phyloP scores from a whole-genome alignment of 2,113 vertebrate species.

The Hyaena hyaena region DNA sequence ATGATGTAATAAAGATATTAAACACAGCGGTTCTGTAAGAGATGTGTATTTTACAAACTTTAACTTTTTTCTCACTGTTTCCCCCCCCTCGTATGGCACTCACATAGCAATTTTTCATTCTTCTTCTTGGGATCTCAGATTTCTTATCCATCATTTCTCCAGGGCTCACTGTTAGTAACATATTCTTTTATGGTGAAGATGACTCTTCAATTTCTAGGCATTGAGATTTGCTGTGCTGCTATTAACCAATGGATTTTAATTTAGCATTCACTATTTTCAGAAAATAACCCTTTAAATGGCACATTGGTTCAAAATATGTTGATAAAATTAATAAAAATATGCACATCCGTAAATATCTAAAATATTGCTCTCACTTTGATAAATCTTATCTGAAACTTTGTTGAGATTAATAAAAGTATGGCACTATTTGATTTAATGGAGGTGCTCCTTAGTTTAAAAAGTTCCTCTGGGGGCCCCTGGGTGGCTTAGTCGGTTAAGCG shows the following conservation, averaged over 20 bases:
- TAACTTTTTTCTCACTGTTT: neutral
- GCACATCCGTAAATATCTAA: neutral
- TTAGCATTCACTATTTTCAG: neutral
- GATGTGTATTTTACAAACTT: neutral
- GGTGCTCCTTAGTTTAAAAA: neutral
- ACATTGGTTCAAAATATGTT: slow-evolving; percentile 19
- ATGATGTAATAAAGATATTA: neutral
- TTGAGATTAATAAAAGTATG: neutral
- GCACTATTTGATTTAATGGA: neutral
- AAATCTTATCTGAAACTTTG: neutral
- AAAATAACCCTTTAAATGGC: slow-evolving; percentile 13
- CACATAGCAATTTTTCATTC: neutral
- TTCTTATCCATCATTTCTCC: neutral
- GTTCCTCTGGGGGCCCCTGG: neutral
- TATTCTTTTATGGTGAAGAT: neutral
- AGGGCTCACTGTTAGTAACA: neutral
- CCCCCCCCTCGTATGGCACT: neutral
- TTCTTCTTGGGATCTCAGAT: neutral
- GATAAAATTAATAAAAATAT: neutral
- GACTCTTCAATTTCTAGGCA: neutral
- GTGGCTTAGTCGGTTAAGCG: too few species aligned
- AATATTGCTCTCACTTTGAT: neutral
- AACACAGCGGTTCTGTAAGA: neutral
- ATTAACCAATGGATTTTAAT: slow-evolving; percentile 42
- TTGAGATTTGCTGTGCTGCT: neutral